Evolutionary conservation across 23 tunicate genomes (phyloP), one percentile per base, ranked within the genome.

Genomic region (Corella eumyota): DNA sequence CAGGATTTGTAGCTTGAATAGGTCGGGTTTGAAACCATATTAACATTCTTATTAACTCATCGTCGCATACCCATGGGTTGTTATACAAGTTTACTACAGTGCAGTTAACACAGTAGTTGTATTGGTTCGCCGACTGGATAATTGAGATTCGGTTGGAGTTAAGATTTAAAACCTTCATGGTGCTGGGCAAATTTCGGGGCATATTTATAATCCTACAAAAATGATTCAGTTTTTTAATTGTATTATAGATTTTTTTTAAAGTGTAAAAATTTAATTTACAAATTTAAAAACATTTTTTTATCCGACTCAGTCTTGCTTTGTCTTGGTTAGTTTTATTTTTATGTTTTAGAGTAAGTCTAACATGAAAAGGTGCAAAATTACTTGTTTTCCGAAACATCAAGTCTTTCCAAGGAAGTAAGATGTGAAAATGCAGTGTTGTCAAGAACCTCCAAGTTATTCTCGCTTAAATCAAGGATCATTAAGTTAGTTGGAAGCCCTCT

Each of bases 21-120:
- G n/a, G n/a, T n/a, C n/a, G n/a, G n/a, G n/a, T n/a, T 6, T 30
- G 61, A 23, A 69, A 29, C 94, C 94, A 84, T 6, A 75, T 25
- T 57, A 84, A 6, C 77, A 84, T 61, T 32, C 38, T 26, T 24
- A 84, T 70, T 36, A 84, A 25, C 22, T 69, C 63, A 21, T 55
- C 36, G 45, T 84, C 60, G 62, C 94, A 84, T 47, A 84, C 51
- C 94, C 83, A 75, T 25, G 72, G 76, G 50, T 84, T 84, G 6
- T 46, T 47, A 3, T 69, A 17, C 29, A 84, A 25, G 3, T 44
- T 1, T 3, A 67, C 37, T 22, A 2, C 28, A 0, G 59, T 61
- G 45, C 94, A 75, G 73, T 75, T 75, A n/a, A 36, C 31, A 34
- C 94, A 84, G 49, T 62, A 84, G 3, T 64, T 46, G 45, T 84